These are phyloP conservation scores for Rhinatrema bivittatum DNA, from an alignment of 2,797 vertebrate species.

Conservation along the genomic window DNA sequence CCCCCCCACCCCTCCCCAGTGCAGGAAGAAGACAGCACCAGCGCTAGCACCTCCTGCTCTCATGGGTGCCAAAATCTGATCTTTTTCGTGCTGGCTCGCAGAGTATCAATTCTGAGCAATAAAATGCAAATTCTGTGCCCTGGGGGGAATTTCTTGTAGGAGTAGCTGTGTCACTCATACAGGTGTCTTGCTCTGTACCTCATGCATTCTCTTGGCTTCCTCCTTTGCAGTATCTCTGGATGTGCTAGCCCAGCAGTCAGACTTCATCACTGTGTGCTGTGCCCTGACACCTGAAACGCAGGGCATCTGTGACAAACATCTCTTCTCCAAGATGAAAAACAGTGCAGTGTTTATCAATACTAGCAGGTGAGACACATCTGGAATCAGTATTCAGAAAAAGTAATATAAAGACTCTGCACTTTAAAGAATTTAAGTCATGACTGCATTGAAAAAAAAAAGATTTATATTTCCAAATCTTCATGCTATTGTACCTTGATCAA, in stretches of 20 bases:
- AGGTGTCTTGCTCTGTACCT: too few relatives aligned
- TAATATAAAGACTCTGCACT: not conserved
- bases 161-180: too few relatives aligned
- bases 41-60: too few relatives aligned
- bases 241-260: conserved; percentile 49
- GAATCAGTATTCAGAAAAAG: fast-evolving
- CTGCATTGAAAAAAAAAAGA: conserved; percentile 10
- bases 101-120: too few relatives aligned
- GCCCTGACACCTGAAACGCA: conserved; percentile 54
- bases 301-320: conserved; percentile 53
- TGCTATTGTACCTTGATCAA: not conserved
- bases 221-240: conserved; percentile 50
- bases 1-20: too few relatives aligned
- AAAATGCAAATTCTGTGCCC: too few relatives aligned
- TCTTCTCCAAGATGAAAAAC: conserved; percentile 61
- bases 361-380: conserved; percentile 41
- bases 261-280: conserved; percentile 48
- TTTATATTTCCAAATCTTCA: not conserved
- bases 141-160: too few relatives aligned
- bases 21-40: too few relatives aligned
- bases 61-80: too few relatives aligned
- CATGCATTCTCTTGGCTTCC: too few relatives aligned
- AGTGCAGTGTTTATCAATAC: conserved; percentile 54
- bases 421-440: conserved; percentile 11
- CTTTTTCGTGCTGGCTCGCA: too few relatives aligned